phyloP scores from a whole-genome alignment of 2,797 vertebrate genomes.

The Rhynchonycteris naso region DNA sequence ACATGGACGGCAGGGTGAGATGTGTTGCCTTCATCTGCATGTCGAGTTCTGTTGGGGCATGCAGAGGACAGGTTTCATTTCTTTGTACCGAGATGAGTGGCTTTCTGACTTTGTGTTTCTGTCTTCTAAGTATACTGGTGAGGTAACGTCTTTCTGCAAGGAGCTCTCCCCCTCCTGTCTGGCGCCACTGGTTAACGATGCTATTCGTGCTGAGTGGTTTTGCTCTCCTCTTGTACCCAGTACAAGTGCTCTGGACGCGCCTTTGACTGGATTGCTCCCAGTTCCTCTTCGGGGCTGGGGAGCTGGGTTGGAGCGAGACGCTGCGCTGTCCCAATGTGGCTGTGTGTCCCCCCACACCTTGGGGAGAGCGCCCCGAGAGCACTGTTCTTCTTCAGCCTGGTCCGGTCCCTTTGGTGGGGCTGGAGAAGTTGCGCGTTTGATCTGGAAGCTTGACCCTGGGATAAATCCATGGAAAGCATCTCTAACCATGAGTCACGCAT shows the following conservation, averaged over 20 bases:
- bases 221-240: background rate
- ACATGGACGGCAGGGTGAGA: background rate
- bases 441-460: background rate
- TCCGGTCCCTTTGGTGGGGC: background rate
- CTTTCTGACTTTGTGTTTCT: background rate
- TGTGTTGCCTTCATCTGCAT: background rate
- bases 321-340: background rate
- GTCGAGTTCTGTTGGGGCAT: background rate
- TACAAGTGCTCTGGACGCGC: background rate
- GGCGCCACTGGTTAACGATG: background rate
- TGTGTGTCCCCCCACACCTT: background rate
- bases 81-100: background rate
- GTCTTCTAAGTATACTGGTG: background rate
- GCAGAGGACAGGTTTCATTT: background rate
- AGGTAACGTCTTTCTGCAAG: background rate
- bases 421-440: background rate
- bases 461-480: background rate
- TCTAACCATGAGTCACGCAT: background rate
- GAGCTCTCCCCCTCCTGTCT: background rate
- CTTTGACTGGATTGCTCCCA: rapidly evolving
- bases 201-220: background rate
- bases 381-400: too few species aligned
- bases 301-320: background rate
- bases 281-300: background rate
- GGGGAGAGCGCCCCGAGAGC: too few species aligned